Percentiles rank a stretch among this genome's conserved stretches.
Conservation (phyloP, 2,113 vertebrate species). For the Sorex araneus region DNA sequence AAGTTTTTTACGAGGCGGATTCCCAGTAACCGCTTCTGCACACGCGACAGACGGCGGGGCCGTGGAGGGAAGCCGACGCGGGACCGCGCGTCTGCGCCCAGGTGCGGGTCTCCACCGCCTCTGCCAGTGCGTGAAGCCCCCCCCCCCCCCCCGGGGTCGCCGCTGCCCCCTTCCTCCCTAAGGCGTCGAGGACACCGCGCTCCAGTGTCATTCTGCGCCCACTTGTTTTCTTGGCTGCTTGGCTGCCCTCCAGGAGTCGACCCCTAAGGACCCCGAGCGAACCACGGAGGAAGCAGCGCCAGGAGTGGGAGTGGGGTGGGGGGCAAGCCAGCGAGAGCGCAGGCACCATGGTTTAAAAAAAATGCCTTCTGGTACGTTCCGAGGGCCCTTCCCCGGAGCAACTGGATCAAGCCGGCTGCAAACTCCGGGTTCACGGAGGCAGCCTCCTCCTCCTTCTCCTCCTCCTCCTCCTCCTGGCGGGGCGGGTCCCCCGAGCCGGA, state of each 20-base stretch:
- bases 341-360: background rate
- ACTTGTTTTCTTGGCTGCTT: slow-evolving; percentile 55
- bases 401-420: slow-evolving; percentile 50
- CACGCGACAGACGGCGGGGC: background rate
- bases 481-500: background rate
- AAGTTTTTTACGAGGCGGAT: background rate
- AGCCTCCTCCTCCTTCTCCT: background rate
- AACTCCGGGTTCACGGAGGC: background rate
- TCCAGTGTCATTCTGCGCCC: slow-evolving; percentile 32
- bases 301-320: background rate
- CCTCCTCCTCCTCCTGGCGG: no score
- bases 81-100: background rate
- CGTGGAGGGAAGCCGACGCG: background rate
- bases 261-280: slow-evolving; percentile 4
- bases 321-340: background rate
- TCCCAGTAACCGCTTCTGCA: background rate
- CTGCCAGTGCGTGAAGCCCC: background rate
- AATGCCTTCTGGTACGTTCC: background rate
- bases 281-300: slow-evolving; percentile 31
- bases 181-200: slow-evolving; percentile 31
- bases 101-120: background rate
- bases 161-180: background rate
- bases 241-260: slow-evolving; percentile 39
- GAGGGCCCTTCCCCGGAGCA: slow-evolving; percentile 18
- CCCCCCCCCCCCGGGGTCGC: background rate